Evolutionary conservation across 2,888 invertebrate genomes (phyloP).

Genomic region (Cremastinae sp.): DNA sequence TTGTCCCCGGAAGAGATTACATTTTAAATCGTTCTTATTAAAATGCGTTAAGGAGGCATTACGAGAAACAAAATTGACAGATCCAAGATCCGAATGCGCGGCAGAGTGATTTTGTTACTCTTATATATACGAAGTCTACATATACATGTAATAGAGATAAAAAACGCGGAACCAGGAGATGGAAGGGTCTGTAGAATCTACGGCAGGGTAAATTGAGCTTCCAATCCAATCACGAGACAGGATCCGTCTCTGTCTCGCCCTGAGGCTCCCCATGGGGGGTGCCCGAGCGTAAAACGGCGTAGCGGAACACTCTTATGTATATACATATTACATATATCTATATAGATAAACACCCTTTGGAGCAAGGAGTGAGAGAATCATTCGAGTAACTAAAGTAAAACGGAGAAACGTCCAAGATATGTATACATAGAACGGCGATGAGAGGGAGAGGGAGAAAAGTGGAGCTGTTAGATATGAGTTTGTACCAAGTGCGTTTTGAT

Average conservation of each 20-base stretch:
- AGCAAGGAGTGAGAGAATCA: constrained; percentile 57
- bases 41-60: constrained; percentile 31
- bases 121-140: constrained; percentile 8
- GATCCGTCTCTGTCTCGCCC: constrained; percentile 65
- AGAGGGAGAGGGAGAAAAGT: constrained; percentile 48
- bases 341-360: constrained; percentile 34
- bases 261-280: constrained; percentile 59
- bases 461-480: constrained; percentile 59
- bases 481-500: constrained; percentile 72
- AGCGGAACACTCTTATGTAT: no score
- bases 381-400: constrained; percentile 56
- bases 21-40: constrained; percentile 36
- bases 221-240: constrained; percentile 77
- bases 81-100: constrained; percentile 15
- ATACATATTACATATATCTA: no score
- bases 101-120: constrained; percentile 49
- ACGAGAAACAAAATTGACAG: constrained; percentile 37
- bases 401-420: constrained; percentile 48
- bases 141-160: constrained; percentile 23
- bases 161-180: constrained; percentile 18
- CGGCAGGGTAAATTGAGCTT: constrained; percentile 78
- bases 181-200: constrained; percentile 60
- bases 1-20: constrained; percentile 1
- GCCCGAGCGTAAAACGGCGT: constrained; percentile 61
- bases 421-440: constrained; percentile 29